A percentile compares a stretch with the other conserved stretches of the same genome.
Evolutionary conservation across 2,888 invertebrate genomes (phyloP).

Genomic region (Phlogophora meticulosa): DNA sequence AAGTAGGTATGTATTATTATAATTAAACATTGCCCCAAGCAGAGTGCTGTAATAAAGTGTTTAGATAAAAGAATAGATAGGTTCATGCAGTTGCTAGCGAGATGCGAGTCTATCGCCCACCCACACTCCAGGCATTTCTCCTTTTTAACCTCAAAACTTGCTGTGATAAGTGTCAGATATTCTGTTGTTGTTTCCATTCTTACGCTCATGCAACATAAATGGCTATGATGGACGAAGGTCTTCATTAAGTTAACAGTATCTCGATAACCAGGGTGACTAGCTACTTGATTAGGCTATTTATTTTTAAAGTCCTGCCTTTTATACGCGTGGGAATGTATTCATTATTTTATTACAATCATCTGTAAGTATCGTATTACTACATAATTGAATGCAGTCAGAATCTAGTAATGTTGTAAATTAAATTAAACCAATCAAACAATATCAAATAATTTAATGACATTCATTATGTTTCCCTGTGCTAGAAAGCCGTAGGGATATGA

Average conservation of each 20-base stretch:
- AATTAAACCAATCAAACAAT: conserved; percentile 17
- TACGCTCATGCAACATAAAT: not conserved
- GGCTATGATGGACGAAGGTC: conserved; percentile 26
- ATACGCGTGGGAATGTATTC: not conserved
- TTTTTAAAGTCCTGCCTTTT: conserved; percentile 6
- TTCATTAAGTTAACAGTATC: conserved; percentile 10
- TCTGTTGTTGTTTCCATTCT: conserved; percentile 12
- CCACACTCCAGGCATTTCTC: conserved; percentile 28
- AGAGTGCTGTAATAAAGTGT: conserved; percentile 19
- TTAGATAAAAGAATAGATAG: conserved; percentile 48
- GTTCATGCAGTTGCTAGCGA: conserved; percentile 44
- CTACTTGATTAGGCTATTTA: conserved; percentile 1
- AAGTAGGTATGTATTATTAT: too few species aligned
- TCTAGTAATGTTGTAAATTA: conserved; percentile 16
- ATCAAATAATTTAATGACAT: conserved; percentile 44
- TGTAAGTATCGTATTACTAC: conserved; percentile 8
- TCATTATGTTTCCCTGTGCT: conserved; percentile 46
- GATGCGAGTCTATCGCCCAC: conserved; percentile 38
- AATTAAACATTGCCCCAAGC: conserved; percentile 8
- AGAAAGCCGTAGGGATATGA: conserved; percentile 61
- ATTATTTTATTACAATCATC: conserved; percentile 3
- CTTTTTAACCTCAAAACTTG: conserved; percentile 31
- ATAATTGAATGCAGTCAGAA: not conserved
- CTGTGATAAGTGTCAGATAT: conserved; percentile 21
- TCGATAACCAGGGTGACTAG: not conserved